Conservation (phyloP, 2,888 invertebrate genomes). For the Bugulina stolonifera region DNA sequence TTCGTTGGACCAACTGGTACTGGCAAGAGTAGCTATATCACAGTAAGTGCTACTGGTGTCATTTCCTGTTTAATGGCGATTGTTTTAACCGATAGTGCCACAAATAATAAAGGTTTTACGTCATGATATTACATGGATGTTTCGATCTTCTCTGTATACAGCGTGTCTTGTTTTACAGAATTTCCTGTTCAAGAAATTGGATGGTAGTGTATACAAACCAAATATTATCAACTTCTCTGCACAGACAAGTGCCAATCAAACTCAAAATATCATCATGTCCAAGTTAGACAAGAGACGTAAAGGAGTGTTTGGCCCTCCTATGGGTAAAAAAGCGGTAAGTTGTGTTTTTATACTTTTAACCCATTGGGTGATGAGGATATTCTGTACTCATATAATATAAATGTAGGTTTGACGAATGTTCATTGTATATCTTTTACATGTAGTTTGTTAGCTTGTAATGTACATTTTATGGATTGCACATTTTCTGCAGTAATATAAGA, state of each 20-base stretch:
- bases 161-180: too few relatives aligned
- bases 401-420: too few relatives aligned
- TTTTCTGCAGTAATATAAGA: too few relatives aligned
- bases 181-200: conserved; percentile 70
- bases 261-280: conserved; percentile 89
- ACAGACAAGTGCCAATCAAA: conserved; percentile 85
- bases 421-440: too few relatives aligned
- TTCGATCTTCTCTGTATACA: too few relatives aligned
- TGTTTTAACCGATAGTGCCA: too few relatives aligned
- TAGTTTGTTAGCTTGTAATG: too few relatives aligned
- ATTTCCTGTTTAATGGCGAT: too few relatives aligned
- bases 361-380: background rate
- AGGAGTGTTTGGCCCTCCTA: conserved; percentile 86
- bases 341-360: background rate
- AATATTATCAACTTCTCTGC: conserved; percentile 86
- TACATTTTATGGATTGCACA: too few relatives aligned
- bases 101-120: too few relatives aligned
- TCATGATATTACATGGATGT: too few relatives aligned
- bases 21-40: conserved; percentile 55
- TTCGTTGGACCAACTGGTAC: conserved; percentile 63
- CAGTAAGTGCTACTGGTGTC: conserved; percentile 50
- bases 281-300: conserved; percentile 86
- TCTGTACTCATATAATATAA: background rate
- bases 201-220: conserved; percentile 73
- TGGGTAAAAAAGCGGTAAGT: conserved; percentile 66